Conservation (phyloP, 2,888 invertebrate genomes). For the Bellardia pandia region DNA sequence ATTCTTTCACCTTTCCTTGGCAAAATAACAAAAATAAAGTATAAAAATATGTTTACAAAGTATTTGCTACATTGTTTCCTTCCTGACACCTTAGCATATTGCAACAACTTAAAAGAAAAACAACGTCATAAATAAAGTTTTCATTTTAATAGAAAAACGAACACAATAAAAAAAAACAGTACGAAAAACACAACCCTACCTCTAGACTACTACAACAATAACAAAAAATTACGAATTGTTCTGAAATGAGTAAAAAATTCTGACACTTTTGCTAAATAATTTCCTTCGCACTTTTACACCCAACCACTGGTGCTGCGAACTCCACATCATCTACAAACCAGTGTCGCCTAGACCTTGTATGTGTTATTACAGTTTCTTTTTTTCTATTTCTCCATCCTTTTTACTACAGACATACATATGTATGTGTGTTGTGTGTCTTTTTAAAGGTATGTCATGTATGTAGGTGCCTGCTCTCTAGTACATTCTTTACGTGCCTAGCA, state of each 20-base stretch:
- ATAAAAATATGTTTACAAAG: slow-evolving; percentile 82
- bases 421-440: background rate
- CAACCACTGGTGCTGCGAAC: background rate
- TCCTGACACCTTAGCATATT: slow-evolving; percentile 80
- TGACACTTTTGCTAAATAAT: slow-evolving; percentile 77
- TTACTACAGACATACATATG: background rate
- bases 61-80: slow-evolving; percentile 83
- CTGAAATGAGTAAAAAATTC: slow-evolving; percentile 62
- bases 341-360: slow-evolving; percentile 67
- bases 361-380: background rate
- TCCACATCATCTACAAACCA: slow-evolving; percentile 31
- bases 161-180: background rate
- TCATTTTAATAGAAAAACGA: slow-evolving; percentile 69
- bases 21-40: slow-evolving; percentile 54
- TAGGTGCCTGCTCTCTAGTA: slow-evolving; percentile 59
- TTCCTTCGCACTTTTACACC: slow-evolving; percentile 72
- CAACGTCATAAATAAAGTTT: slow-evolving; percentile 76
- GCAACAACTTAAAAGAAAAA: slow-evolving; percentile 71
- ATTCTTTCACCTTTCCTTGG: slow-evolving; percentile 66
- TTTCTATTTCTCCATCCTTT: background rate
- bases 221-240: slow-evolving; percentile 56
- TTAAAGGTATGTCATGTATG: slow-evolving; percentile 21
- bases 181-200: slow-evolving; percentile 30
- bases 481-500: slow-evolving; percentile 70
- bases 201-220: slow-evolving; percentile 42